Conservation (phyloP, 2,113 vertebrate genomes). For the Neomonachus schauinslandi region DNA sequence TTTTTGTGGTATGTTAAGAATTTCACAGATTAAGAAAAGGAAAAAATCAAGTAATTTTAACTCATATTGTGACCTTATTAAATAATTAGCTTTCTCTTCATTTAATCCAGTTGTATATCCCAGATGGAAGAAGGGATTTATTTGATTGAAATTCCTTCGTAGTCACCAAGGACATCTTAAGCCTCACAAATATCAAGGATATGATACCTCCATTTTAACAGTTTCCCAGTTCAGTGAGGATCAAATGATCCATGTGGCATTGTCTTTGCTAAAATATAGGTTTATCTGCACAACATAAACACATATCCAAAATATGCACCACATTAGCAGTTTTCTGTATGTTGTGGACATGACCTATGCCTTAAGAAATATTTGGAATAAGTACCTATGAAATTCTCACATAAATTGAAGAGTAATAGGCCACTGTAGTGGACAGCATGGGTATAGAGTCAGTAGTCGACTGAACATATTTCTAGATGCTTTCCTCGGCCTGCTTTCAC, state of each 20-base stretch:
- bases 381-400: background rate
- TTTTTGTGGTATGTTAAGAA: slow-evolving; percentile 37
- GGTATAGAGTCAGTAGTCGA: background rate
- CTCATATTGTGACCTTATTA: slow-evolving; percentile 61
- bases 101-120: slow-evolving; percentile 67
- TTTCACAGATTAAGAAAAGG: slow-evolving; percentile 33
- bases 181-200: slow-evolving; percentile 25
- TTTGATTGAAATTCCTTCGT: slow-evolving; percentile 60
- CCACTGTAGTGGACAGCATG: background rate
- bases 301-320: background rate
- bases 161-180: slow-evolving; percentile 55
- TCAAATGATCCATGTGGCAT: background rate
- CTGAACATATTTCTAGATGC: background rate
- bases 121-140: slow-evolving; percentile 66
- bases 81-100: slow-evolving; percentile 68
- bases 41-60: slow-evolving; percentile 47
- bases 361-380: slow-evolving; percentile 38
- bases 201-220: slow-evolving; percentile 1
- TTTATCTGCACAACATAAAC: background rate
- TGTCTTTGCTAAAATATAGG: slow-evolving; percentile 33
- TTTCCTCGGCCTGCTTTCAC: background rate
- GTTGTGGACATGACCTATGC: background rate
- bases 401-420: background rate
- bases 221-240: background rate
- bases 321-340: background rate